phyloP scores from a whole-genome alignment of 1,140 invertebrate genomes.

The Chlorops oryzae region DNA sequence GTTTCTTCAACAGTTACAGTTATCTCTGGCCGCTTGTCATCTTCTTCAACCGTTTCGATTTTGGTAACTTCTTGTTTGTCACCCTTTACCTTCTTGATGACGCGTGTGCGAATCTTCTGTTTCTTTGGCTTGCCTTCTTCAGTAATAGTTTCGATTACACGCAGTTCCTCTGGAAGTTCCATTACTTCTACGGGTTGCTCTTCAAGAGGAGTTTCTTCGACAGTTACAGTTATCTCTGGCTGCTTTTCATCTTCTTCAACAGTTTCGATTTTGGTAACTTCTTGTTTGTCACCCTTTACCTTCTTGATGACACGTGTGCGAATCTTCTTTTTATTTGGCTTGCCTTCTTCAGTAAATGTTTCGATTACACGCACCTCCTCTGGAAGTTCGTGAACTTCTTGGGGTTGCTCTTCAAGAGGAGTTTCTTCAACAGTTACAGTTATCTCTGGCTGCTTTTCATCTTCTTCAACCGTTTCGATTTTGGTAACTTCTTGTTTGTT shows the following conservation, averaged over 20 bases:
- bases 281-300: constrained; percentile 12
- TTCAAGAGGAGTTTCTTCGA: constrained; percentile 10
- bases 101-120: constrained; percentile 8
- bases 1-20: constrained; percentile 10
- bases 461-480: constrained; percentile 11
- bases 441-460: constrained; percentile 12
- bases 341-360: constrained; percentile 8
- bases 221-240: constrained; percentile 10
- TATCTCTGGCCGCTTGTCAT: constrained; percentile 12
- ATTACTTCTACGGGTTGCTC: constrained; percentile 3
- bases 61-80: constrained; percentile 13
- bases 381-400: constrained; percentile 7
- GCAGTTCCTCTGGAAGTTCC: constrained; percentile 10
- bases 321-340: constrained; percentile 10
- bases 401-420: constrained; percentile 4
- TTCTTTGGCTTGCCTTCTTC: constrained; percentile 13
- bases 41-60: constrained; percentile 12
- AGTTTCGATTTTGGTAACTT: constrained; percentile 12
- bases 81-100: constrained; percentile 12
- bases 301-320: constrained; percentile 12
- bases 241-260: constrained; percentile 14
- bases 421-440: constrained; percentile 9
- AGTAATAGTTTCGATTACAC: constrained; percentile 8
- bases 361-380: constrained; percentile 11
- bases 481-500: constrained; percentile 12